Base-by-base conservation (phyloP, 2,113 vertebrate species). In the Cheilinus undulatus region DNA sequence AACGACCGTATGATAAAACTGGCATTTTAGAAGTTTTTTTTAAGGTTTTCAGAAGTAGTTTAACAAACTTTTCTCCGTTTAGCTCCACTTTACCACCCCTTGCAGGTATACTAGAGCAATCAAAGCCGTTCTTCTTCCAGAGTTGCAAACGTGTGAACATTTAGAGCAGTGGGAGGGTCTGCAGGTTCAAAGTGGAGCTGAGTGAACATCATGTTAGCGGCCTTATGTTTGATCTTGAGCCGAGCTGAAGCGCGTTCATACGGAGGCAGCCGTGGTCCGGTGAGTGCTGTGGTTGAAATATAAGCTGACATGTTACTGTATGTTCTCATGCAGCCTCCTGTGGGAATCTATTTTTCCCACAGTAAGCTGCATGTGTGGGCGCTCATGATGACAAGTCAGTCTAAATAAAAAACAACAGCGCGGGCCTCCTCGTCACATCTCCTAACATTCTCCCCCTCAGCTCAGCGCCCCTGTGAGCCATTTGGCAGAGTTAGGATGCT, bases 351-450 rank as follows among this genome's bases (percentile, higher is more conserved):
- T 34, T 63, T 45, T n/a, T 8, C 42, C 19, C 42, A 45, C 42
- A 54, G 32, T 54, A 28, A n/a, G 17, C 42, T 45, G 19, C 19
- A 14, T 63, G 53, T 70, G 74, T 82, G 52, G 69, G 72, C 1
- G 34, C 12, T 28, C 10, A 19, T 4, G n/a, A 49, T 61, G 48
- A 78, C 38, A 82, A 66, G 64, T 82, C 63, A 54, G 26, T 7
- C 26, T 26, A 58, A 46, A 78, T 60, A 67, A 46, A 50, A 68
- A 56, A 46, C 22, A 48, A 51, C 60, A 73, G 50, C 42, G 20
- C 19, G 27, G 26, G 50, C 49, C 83, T 50, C 66, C n/a, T 75
- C 42, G 23, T 42, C 17, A 62, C 74, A 69, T 43, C 54, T 67
- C 42, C 40, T 34, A 10, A 57, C 67, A 60, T 32, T 20, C 6